Evolutionary conservation across 2,888 invertebrate species (phyloP), one percentile per base, ranked within the genome.

Genomic region (Timema cristinae): DNA sequence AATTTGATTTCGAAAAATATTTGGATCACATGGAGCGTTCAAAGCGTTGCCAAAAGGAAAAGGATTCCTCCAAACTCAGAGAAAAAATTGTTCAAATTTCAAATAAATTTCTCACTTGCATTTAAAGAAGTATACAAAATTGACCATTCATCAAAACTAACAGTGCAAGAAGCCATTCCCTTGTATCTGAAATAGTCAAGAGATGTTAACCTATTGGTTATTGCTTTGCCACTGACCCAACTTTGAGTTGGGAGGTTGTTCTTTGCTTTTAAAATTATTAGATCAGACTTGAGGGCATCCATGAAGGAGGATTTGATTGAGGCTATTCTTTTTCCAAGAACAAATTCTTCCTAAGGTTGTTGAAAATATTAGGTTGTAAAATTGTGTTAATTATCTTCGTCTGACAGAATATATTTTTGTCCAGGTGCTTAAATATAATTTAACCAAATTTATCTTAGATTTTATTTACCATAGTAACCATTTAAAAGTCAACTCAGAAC

Each of bases 401-500:
- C 32, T 32, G 32, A 32, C 32, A 32, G 1, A 32, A 2, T 32
- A n/a, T n/a, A 32, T 32, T 32, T 32, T 32, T 32, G 32, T 32
- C 32, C 32, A 32, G 32, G 32, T 32, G 32, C 32, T 32, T 32
- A 2, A 32, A 1, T 32, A 32, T 32, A 32, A 32, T 32, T 32
- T 32, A 32, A 32, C 32, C 32, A 32, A 32, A 32, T 32, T 32
- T 32, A 32, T 32, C 32, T 32, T 32, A 32, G 32, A 32, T 32
- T 32, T 32, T 4, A 32, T 32, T 32, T 32, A 32, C 32, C 32
- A 32, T 32, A 32, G 32, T 32, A 32, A 32, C 54, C 54, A 52
- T 52, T 52, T 13, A 52, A 52, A 2, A 4, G 54, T 52, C 54
- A 4, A 52, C 54, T 52, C 54, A 84, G 86, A 87, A 87, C 87